These are phyloP conservation scores for Lordiphosa stackelbergi DNA, from an alignment of 1,140 invertebrate species.

Conservation along the genomic window DNA sequence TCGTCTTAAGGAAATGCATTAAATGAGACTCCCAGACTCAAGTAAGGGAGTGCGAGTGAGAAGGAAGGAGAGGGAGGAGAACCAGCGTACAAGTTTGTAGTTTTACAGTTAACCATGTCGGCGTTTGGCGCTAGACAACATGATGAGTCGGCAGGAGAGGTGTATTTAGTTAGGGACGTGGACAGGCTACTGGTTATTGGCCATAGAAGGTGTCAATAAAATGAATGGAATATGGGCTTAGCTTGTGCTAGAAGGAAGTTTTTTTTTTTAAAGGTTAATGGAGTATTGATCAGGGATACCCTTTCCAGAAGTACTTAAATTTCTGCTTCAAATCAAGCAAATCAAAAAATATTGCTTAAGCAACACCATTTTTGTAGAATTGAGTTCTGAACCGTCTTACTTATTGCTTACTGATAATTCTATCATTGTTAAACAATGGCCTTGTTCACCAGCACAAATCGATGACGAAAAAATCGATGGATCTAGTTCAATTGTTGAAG, in stretches of 20 bases:
- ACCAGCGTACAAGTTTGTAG: conserved; percentile 29
- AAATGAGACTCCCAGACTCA: conserved; percentile 47
- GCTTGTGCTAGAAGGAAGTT: not conserved
- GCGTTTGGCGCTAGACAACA: conserved; percentile 24
- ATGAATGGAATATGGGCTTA: conserved; percentile 6
- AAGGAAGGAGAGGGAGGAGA: conserved; percentile 1
- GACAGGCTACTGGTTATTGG: conserved; percentile 20
- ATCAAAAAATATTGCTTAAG: too few species aligned
- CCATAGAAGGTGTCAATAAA: conserved; percentile 14
- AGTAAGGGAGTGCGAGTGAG: not conserved
- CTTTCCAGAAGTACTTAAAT: too few species aligned
- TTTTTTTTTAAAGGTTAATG: not conserved
- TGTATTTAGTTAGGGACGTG: too few species aligned
- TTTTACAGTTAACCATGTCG: conserved; percentile 57
- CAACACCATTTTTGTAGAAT: too few species aligned
- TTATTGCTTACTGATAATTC: too few species aligned
- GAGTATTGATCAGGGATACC: not conserved
- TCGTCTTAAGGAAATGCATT: conserved; percentile 72
- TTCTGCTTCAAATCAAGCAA: too few species aligned
- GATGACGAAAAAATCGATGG: too few species aligned
- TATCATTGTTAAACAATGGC: too few species aligned
- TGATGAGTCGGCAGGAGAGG: conserved; percentile 11
- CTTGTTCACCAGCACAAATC: too few species aligned
- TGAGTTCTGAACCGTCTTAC: too few species aligned
- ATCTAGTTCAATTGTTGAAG: too few species aligned